These are phyloP conservation scores for Amphiprion clarkii DNA, from an alignment of 2,797 vertebrate genomes.

Conservation along the genomic window DNA sequence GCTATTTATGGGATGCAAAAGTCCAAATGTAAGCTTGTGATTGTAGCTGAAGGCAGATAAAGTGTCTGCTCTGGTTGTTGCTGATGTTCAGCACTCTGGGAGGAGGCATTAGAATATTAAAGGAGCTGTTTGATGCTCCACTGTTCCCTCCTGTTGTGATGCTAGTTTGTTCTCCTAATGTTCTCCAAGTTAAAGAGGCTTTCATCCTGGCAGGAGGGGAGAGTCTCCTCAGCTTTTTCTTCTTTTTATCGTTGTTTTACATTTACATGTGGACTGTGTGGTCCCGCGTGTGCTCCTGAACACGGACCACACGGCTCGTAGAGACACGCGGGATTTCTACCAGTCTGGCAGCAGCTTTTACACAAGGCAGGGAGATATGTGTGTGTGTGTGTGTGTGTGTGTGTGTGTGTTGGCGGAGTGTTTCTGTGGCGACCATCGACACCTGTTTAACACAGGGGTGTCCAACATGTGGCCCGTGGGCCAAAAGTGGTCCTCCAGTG, in stretches of 20 bases:
- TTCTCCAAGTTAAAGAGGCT: conserved; percentile 84
- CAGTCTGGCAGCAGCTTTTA: conserved; percentile 71
- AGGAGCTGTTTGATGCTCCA: conserved; percentile 85
- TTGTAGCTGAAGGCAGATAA: neutral
- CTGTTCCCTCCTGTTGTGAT: conserved; percentile 85
- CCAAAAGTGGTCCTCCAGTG: too few species aligned
- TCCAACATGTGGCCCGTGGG: too few species aligned
- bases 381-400: conserved; percentile 21
- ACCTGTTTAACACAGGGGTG: conserved; percentile 49
- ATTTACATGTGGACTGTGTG: conserved; percentile 46
- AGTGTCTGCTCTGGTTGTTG: conserved; percentile 49
- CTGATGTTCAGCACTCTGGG: conserved; percentile 63
- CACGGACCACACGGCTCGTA: conserved; percentile 69
- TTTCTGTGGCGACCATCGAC: conserved; percentile 64
- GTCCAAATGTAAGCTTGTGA: neutral
- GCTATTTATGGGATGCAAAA: neutral
- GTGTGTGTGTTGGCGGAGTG: conserved; percentile 7
- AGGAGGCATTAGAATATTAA: conserved; percentile 78
- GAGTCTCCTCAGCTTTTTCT: conserved; percentile 65
- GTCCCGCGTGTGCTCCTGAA: conserved; percentile 42
- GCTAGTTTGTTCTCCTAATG: conserved; percentile 87
- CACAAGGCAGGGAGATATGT: conserved; percentile 61
- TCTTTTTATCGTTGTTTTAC: conserved; percentile 13
- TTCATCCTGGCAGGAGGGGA: conserved; percentile 86
- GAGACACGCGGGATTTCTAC: conserved; percentile 70